These are phyloP conservation scores for Xyrauchen texanus DNA, from an alignment of 2,113 vertebrate species.

Conservation along the genomic window DNA sequence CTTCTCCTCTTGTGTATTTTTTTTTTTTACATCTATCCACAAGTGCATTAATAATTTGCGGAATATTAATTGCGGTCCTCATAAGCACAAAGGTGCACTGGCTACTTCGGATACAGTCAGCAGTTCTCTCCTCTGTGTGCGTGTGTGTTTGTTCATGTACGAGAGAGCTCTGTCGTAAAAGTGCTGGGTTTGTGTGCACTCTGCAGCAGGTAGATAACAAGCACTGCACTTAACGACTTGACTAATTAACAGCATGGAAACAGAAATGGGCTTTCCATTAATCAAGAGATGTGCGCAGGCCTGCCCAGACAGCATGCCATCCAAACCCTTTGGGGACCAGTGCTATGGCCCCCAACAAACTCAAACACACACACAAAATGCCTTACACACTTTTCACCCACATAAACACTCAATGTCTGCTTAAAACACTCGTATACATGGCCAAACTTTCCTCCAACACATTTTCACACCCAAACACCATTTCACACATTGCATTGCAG, in stretches of 20 bases:
- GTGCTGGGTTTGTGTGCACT: constrained; percentile 56
- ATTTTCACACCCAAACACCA: constrained; percentile 45
- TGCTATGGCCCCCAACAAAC: constrained; percentile 55
- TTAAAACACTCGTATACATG: neutral
- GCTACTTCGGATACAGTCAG: constrained; percentile 78
- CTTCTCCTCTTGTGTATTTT: constrained; percentile 28
- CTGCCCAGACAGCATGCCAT: constrained; percentile 78
- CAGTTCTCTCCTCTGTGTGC: constrained; percentile 65
- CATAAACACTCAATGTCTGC: neutral
- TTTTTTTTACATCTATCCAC: constrained; percentile 60
- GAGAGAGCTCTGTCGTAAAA: constrained; percentile 61
- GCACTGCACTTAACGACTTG: constrained; percentile 73
- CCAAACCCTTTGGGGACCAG: constrained; percentile 70
- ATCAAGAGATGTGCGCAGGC: constrained; percentile 75
- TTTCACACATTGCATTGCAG: neutral
- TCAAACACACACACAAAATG: constrained; percentile 58
- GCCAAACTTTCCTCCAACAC: constrained; percentile 49
- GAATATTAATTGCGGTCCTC: constrained; percentile 76
- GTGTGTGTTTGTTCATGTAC: constrained; percentile 46
- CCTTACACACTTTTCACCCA: neutral
- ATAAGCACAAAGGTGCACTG: constrained; percentile 65
- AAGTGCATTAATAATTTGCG: constrained; percentile 62
- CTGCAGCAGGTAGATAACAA: constrained; percentile 72
- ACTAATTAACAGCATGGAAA: constrained; percentile 81
- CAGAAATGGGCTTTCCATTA: constrained; percentile 79